Evolutionary conservation across 1,140 invertebrate species (phyloP).

Genomic region (Zophobas morio): DNA sequence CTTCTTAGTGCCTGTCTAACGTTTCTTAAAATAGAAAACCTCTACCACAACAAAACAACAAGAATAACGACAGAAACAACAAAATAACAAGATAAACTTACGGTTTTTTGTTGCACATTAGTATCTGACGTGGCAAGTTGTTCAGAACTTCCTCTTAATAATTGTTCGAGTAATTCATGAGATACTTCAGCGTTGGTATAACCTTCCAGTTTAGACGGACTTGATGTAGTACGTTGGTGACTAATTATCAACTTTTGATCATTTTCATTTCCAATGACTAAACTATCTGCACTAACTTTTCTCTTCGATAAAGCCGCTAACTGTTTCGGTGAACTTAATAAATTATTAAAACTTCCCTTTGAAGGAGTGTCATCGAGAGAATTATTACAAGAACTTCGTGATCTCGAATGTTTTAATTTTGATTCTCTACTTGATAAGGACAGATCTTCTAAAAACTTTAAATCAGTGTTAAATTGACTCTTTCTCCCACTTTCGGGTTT

Average conservation of each 20-base stretch:
- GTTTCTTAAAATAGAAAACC: too few relatives aligned
- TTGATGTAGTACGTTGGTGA: constrained; percentile 84
- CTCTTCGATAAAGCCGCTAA: constrained; percentile 65
- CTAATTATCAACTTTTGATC: constrained; percentile 68
- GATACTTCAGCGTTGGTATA: constrained; percentile 73
- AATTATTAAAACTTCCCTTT: constrained; percentile 50
- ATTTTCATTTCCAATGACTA: constrained; percentile 61
- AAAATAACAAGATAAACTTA: constrained; percentile 63
- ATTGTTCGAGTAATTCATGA: constrained; percentile 79
- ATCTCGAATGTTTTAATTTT: constrained; percentile 58
- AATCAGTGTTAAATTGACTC: constrained; percentile 68
- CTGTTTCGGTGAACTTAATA: constrained; percentile 44
- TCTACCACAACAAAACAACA: too few relatives aligned
- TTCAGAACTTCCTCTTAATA: constrained; percentile 83
- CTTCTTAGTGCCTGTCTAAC: too few relatives aligned
- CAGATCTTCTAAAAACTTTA: constrained; percentile 71
- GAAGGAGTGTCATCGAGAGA: constrained; percentile 70
- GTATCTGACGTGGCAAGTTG: constrained; percentile 72
- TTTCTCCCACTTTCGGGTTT: constrained; percentile 74
- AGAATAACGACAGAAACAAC: not conserved
- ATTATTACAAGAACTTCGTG: constrained; percentile 63
- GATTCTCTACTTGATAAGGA: constrained; percentile 56
- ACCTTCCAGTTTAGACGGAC: constrained; percentile 82
- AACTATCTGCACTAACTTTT: constrained; percentile 72
- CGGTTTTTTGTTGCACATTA: constrained; percentile 68